Evolutionary conservation across 2,797 vertebrate species (phyloP).

Genomic region (Falco berigora): DNA sequence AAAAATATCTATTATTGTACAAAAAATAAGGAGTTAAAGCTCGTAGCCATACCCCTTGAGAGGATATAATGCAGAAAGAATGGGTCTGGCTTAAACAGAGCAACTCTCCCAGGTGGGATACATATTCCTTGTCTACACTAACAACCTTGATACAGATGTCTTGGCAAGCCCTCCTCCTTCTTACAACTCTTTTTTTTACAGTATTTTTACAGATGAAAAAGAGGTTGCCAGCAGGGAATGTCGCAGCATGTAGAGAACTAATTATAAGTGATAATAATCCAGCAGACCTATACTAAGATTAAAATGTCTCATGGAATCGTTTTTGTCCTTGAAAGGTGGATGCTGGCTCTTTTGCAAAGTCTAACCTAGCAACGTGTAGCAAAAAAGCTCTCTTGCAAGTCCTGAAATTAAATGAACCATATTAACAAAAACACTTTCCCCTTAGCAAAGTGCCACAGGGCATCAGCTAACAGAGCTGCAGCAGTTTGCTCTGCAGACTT

Average conservation of each 20-base stretch:
- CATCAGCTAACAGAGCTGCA: not conserved
- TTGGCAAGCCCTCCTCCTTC: constrained; percentile 7
- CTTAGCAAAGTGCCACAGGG: not conserved
- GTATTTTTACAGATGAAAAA: constrained; percentile 18
- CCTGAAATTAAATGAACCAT: not conserved
- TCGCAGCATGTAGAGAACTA: not conserved
- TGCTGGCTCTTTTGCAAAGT: not conserved
- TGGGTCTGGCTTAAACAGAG: not conserved
- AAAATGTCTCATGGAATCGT: not conserved
- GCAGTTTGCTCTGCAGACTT: not conserved
- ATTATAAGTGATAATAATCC: constrained; percentile 40
- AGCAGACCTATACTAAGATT: not conserved
- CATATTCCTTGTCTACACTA: not conserved
- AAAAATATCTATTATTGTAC: not conserved
- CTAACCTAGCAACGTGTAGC: not conserved
- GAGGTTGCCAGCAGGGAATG: constrained; percentile 4
- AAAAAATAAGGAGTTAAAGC: not conserved
- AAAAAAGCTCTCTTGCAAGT: not conserved
- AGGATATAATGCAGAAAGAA: not conserved
- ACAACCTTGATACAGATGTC: constrained; percentile 21
- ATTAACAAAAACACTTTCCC: not conserved
- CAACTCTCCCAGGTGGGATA: not conserved
- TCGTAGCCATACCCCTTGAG: not conserved
- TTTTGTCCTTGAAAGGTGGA: constrained; percentile 6
- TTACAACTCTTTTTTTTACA: not conserved